A percentile compares a stretch with the other conserved stretches of the same genome.
phyloP scores from a whole-genome alignment of 2,888 invertebrate genomes.

The Ectobius pallidus region DNA sequence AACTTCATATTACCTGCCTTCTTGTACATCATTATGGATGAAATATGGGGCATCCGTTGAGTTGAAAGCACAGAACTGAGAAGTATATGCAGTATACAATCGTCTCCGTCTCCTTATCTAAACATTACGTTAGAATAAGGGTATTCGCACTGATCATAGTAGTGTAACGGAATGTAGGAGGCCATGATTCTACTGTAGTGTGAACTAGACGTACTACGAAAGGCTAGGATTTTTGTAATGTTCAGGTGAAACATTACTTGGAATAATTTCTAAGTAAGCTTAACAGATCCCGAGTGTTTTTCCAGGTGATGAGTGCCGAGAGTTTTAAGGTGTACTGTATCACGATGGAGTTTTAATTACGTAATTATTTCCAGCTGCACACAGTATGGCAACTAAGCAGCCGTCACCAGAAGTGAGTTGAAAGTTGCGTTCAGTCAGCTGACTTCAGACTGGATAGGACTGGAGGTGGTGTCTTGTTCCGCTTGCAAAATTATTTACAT shows the following conservation, averaged over 20 bases:
- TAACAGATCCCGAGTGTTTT: background rate
- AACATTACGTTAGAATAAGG: background rate
- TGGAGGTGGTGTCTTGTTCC: conserved; percentile 1
- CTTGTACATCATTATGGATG: no score
- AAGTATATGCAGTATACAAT: no score
- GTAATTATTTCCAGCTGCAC: conserved; percentile 11
- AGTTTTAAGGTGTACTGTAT: background rate
- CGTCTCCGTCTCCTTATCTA: background rate
- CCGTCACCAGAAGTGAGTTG: conserved; percentile 22
- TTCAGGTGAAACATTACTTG: background rate
- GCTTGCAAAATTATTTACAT: background rate
- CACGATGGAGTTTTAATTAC: background rate
- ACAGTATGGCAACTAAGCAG: conserved; percentile 22
- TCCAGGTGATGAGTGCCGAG: background rate
- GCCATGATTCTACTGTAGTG: background rate
- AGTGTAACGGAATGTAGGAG: conserved; percentile 20
- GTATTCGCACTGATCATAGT: conserved; percentile 2
- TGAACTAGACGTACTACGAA: background rate
- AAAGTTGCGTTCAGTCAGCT: conserved; percentile 19
- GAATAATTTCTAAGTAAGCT: background rate
- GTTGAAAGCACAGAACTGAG: no score
- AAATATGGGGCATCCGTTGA: no score
- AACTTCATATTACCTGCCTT: no score
- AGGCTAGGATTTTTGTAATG: background rate
- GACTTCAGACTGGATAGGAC: background rate